Evolutionary conservation across 2,797 vertebrate species (phyloP).

Genomic region (Distichodus sexfasciatus): DNA sequence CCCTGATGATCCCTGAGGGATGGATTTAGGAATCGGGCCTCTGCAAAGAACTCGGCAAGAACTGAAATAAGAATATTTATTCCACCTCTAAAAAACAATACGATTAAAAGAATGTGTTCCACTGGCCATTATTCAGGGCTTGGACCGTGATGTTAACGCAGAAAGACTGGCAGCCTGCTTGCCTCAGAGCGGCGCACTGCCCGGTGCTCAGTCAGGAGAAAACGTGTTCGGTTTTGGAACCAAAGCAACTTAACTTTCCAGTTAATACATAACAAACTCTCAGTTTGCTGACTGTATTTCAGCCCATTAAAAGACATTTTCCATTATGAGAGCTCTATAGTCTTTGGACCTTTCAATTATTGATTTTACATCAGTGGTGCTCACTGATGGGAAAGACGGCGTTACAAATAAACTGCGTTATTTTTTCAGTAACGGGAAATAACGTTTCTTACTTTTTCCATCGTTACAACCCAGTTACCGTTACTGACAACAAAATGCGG

Average conservation of each 20-base stretch:
- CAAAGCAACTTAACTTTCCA: background rate
- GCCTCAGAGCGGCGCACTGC: background rate
- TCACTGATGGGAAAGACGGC: no score
- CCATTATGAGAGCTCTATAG: background rate
- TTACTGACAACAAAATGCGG: no score
- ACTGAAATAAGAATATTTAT: constrained; percentile 36
- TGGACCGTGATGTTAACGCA: background rate
- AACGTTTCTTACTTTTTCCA: no score
- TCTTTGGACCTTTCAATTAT: background rate
- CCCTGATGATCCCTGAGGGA: constrained; percentile 55
- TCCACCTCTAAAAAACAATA: constrained; percentile 29
- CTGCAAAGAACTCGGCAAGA: constrained; percentile 32
- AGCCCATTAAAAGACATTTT: background rate
- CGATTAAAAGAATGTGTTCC: constrained; percentile 20
- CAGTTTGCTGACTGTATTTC: background rate
- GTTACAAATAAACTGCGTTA: no score
- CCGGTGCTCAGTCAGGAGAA: background rate
- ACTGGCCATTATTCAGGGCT: constrained; percentile 1
- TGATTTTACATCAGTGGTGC: background rate
- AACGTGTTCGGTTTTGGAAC: background rate
- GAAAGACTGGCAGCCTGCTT: background rate
- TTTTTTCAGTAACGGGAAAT: no score
- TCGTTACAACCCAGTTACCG: no score
- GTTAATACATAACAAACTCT: background rate
- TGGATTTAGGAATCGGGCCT: constrained; percentile 40